Evolutionary conservation across 2,113 vertebrate species (phyloP).

Genomic region (Hucho hucho): DNA sequence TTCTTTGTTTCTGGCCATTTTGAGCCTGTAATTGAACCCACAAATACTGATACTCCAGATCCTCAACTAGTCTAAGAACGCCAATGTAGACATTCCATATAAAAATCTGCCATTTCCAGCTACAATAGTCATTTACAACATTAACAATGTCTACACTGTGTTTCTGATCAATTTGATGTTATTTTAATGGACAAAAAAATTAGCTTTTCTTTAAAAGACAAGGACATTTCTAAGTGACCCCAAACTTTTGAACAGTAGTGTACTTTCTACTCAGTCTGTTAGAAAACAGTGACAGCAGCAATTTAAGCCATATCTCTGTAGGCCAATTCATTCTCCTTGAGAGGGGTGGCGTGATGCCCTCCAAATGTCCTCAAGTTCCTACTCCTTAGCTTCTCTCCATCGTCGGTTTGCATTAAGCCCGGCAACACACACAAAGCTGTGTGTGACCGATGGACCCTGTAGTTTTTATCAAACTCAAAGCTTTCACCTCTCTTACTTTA

Average conservation of each 20-base stretch:
- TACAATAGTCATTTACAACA: too few species aligned
- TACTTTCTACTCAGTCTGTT: not conserved
- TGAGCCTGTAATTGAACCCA: too few species aligned
- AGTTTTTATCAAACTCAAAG: conserved; percentile 34
- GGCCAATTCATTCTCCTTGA: not conserved
- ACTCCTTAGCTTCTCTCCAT: conserved; percentile 23
- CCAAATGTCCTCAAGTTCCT: conserved; percentile 24
- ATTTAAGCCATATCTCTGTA: conserved; percentile 1
- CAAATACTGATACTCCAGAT: too few species aligned
- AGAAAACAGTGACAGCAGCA: conserved; percentile 2
- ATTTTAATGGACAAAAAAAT: too few species aligned
- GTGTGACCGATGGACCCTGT: conserved; percentile 46
- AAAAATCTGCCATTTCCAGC: too few species aligned
- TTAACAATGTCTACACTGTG: too few species aligned
- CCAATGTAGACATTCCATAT: too few species aligned
- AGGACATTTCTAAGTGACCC: too few species aligned
- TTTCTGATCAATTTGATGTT: too few species aligned
- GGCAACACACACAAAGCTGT: conserved; percentile 14
- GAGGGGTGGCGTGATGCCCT: conserved; percentile 21
- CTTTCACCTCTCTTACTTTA: conserved; percentile 55
- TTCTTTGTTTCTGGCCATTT: too few species aligned
- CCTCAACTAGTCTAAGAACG: too few species aligned
- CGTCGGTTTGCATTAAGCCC: conserved; percentile 43
- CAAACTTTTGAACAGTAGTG: not conserved
- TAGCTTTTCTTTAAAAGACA: too few species aligned